Percentiles rank a stretch among this genome's conserved stretches.
Evolutionary conservation across 2,797 vertebrate genomes (phyloP).

Genomic region (Dicrostonyx torquatus): DNA sequence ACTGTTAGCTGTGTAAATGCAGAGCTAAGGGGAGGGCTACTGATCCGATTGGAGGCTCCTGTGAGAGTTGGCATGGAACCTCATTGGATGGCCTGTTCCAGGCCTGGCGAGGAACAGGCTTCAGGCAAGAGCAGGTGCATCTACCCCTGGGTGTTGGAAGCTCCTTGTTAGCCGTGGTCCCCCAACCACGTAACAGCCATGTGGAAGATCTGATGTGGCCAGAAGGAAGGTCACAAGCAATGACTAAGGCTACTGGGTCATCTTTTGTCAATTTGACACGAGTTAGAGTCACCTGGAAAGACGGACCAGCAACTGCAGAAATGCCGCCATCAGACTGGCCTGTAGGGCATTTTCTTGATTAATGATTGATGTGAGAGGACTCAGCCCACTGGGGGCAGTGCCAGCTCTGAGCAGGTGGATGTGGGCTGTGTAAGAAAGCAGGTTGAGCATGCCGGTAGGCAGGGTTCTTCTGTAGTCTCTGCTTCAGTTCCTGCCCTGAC

Average conservation of each 20-base stretch:
- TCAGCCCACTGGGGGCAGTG: background rate
- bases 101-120: background rate
- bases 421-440: background rate
- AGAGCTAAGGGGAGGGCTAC: background rate
- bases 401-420: background rate
- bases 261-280: too few species aligned
- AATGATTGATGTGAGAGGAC: background rate
- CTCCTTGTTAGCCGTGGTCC: background rate
- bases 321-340: background rate
- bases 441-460: background rate
- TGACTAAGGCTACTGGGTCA: background rate
- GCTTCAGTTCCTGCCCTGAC: background rate
- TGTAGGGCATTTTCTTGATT: background rate
- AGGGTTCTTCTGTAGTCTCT: background rate
- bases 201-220: background rate
- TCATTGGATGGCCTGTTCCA: background rate
- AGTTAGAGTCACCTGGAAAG: background rate
- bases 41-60: background rate
- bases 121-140: background rate
- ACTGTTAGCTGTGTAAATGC: too few species aligned
- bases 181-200: background rate
- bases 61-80: fast-evolving
- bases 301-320: background rate
- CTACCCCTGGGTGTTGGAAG: background rate
- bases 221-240: background rate